These are phyloP conservation scores for Rhingia rostrata DNA, from an alignment of 2,888 invertebrate species.

Conservation along the genomic window DNA sequence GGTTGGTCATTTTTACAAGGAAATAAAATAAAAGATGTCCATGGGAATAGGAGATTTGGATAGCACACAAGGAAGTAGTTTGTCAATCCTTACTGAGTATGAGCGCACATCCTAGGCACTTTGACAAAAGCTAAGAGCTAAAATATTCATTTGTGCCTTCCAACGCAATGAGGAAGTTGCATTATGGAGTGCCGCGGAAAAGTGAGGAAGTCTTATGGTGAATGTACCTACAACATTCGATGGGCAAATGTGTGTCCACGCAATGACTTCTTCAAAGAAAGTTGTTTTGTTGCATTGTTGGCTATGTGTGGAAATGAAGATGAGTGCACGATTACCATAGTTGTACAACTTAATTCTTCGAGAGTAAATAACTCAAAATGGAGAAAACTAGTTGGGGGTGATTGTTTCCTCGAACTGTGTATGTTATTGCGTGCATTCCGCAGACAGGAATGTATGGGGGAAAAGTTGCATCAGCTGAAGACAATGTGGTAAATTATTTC, in stretches of 20 bases:
- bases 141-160: constrained; percentile 1
- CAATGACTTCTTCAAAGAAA: constrained; percentile 55
- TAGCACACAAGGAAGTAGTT: constrained; percentile 44
- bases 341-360: constrained; percentile 39
- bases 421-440: background rate
- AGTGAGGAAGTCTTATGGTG: constrained; percentile 56
- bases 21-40: constrained; percentile 54
- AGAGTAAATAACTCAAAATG: constrained; percentile 35
- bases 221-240: constrained; percentile 51
- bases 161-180: constrained; percentile 56
- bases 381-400: constrained; percentile 15
- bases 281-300: constrained; percentile 51
- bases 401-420: background rate
- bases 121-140: background rate
- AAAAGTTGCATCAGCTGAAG: no score
- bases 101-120: constrained; percentile 32
- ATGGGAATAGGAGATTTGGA: constrained; percentile 41
- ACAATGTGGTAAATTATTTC: no score
- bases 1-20: constrained; percentile 41
- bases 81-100: constrained; percentile 42
- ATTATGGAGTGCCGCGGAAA: constrained; percentile 21
- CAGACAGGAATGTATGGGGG: background rate
- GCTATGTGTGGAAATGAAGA: background rate
- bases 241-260: constrained; percentile 52
- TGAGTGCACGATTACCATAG: constrained; percentile 36